Conservation (phyloP, 1,140 invertebrate genomes). For the Aphelinus certus region DNA sequence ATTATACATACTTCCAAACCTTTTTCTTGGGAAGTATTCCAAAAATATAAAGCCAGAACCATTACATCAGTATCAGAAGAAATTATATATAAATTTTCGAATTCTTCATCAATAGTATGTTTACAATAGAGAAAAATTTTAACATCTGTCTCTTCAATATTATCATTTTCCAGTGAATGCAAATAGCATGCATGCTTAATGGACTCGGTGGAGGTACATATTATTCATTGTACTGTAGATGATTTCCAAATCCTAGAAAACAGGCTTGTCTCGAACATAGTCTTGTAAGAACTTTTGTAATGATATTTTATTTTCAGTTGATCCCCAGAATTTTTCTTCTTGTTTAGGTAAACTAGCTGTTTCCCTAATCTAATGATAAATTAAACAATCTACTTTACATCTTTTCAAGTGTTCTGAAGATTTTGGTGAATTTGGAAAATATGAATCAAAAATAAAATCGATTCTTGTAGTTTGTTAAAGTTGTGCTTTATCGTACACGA, state of each 20-base stretch:
- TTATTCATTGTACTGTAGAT: background rate
- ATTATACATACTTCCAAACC: background rate
- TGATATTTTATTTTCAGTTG: constrained; percentile 7
- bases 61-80: constrained; percentile 15
- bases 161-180: background rate
- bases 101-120: background rate
- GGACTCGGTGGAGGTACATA: background rate
- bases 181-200: background rate
- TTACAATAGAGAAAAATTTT: constrained; percentile 6
- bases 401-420: constrained; percentile 16
- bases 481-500: background rate
- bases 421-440: constrained; percentile 21
- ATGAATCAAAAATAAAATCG: constrained; percentile 33
- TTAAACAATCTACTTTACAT: background rate
- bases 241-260: background rate
- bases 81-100: background rate
- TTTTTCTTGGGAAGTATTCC: background rate
- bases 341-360: background rate
- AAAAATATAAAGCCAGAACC: background rate
- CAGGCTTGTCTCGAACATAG: background rate
- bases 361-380: background rate
- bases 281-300: background rate
- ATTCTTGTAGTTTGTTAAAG: constrained; percentile 3
- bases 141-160: constrained; percentile 5
- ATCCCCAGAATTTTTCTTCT: constrained; percentile 3